Evolutionary conservation across 2,797 vertebrate genomes (phyloP).

Genomic region (Trachurus trachurus): DNA sequence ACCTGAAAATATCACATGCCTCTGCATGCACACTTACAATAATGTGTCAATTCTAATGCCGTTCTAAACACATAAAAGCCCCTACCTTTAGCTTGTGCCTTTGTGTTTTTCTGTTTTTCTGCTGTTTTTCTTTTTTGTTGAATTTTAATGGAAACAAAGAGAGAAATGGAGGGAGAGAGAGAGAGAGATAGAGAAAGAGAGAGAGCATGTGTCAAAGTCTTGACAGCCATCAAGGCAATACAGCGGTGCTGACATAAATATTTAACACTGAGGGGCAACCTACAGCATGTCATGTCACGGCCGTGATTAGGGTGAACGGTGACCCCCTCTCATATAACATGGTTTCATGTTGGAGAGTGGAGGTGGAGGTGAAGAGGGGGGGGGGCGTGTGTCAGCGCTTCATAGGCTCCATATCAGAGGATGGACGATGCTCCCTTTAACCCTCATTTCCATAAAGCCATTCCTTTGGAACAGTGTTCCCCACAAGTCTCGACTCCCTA

Average conservation of each 20-base stretch:
- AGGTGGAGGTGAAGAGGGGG: constrained; percentile 30
- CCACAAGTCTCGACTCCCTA: constrained; percentile 59
- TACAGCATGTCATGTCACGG: constrained; percentile 89
- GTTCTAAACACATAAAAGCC: constrained; percentile 27
- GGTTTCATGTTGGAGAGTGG: constrained; percentile 73
- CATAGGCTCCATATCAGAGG: constrained; percentile 80
- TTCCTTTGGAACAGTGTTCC: constrained; percentile 81
- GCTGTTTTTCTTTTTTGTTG: constrained; percentile 67
- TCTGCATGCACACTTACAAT: constrained; percentile 23
- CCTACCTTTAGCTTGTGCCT: constrained; percentile 32
- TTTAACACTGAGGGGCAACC: constrained; percentile 88
- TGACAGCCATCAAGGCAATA: constrained; percentile 87
- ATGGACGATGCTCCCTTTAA: constrained; percentile 79
- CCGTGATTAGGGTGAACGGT: constrained; percentile 87
- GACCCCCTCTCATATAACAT: constrained; percentile 86
- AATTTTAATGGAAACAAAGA: constrained; percentile 78
- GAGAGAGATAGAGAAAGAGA: constrained; percentile 65
- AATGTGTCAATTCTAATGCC: constrained; percentile 11
- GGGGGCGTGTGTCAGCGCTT: constrained; percentile 76
- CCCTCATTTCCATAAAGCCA: constrained; percentile 85
- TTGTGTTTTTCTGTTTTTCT: constrained; percentile 53
- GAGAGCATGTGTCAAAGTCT: constrained; percentile 84
- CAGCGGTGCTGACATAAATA: constrained; percentile 86
- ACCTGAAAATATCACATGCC: not conserved
- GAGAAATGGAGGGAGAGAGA: constrained; percentile 45